Percentiles rank a stretch among this genome's conserved stretches.
These are phyloP conservation scores for Anhinga anhinga DNA, from an alignment of 2,113 vertebrate species.

Conservation along the genomic window DNA sequence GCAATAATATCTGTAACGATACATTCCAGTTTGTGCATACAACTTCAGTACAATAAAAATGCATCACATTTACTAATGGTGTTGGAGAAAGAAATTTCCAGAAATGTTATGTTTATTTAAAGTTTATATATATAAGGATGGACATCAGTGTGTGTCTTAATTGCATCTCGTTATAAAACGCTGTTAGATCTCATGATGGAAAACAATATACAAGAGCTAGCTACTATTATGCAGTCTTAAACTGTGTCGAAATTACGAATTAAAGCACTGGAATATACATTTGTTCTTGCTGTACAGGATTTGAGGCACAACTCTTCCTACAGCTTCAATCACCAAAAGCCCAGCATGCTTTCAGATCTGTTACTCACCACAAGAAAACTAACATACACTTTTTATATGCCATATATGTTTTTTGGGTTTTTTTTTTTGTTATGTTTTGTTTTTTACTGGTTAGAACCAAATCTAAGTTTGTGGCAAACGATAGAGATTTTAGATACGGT, in stretches of 20 bases:
- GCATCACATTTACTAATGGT: neutral
- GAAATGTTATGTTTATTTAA: neutral
- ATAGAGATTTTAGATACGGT: neutral
- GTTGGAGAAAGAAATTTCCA: neutral
- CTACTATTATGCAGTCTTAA: neutral
- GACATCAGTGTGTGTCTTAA: neutral
- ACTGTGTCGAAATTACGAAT: neutral
- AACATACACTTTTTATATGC: neutral
- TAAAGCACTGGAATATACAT: neutral
- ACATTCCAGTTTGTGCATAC: neutral
- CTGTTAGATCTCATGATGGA: neutral
- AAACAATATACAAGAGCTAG: neutral
- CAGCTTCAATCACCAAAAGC: neutral
- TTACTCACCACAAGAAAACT: neutral
- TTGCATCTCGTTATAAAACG: neutral
- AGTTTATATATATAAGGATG: neutral
- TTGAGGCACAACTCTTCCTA: neutral
- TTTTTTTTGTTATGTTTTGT: neutral
- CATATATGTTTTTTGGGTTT: no score
- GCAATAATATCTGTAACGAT: neutral
- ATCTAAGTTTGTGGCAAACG: neutral
- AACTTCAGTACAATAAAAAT: slow-evolving; percentile 22
- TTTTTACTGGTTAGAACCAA: neutral
- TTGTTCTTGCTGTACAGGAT: neutral
- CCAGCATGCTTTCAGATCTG: neutral